A percentile compares a stretch with the other conserved stretches of the same genome.
Evolutionary conservation across 2,113 vertebrate species (phyloP).

Genomic region (Centrocercus urophasianus): DNA sequence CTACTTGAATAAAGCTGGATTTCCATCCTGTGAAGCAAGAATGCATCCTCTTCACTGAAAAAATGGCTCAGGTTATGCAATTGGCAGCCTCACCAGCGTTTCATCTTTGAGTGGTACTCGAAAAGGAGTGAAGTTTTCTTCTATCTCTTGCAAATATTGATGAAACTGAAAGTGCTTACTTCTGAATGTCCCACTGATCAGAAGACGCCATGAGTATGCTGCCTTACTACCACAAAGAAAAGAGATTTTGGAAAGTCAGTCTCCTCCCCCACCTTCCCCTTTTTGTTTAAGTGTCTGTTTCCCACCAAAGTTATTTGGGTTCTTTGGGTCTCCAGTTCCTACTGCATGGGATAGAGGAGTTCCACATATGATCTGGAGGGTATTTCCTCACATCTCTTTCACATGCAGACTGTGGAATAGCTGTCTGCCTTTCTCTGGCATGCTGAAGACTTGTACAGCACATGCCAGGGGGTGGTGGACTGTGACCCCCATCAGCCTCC

Average conservation of each 20-base stretch:
- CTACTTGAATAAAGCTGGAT: constrained; percentile 20
- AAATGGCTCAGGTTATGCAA: constrained; percentile 35
- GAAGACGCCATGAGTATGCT: not conserved
- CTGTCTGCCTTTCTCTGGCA: not conserved
- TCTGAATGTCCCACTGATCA: constrained; percentile 29
- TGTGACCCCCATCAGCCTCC: not conserved
- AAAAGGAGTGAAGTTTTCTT: constrained; percentile 38
- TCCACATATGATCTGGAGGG: not conserved
- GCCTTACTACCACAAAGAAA: not conserved
- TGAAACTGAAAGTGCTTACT: not conserved
- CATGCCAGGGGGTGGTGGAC: rapidly evolving
- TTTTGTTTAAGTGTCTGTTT: not conserved
- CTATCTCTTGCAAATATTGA: constrained; percentile 30
- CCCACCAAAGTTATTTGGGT: not conserved
- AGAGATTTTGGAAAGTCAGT: not conserved
- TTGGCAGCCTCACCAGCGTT: constrained; percentile 40
- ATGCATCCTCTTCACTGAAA: not conserved
- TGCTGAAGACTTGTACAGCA: not conserved
- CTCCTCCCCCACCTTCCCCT: too few relatives aligned
- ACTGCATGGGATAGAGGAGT: rapidly evolving
- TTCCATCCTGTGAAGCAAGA: constrained; percentile 15
- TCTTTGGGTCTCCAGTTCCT: not conserved
- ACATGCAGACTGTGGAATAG: not conserved
- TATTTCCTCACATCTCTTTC: not conserved
- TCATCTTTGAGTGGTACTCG: constrained; percentile 36